Evolutionary conservation across 2,888 invertebrate genomes (phyloP).

Genomic region (Andricus quercusramuli): DNA sequence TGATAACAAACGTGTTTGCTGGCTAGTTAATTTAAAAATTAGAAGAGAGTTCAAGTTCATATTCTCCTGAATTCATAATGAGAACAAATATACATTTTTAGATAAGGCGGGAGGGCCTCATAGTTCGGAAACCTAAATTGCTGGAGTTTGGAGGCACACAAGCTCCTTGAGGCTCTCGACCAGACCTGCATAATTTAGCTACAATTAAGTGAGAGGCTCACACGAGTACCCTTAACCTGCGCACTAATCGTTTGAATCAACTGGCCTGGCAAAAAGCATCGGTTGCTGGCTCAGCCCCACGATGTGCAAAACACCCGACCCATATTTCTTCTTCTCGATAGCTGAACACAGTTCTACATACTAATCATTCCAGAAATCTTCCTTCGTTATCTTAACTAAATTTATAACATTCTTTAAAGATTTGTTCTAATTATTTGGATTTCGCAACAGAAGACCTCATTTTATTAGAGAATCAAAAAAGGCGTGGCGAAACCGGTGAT

Average conservation of each 20-base stretch:
- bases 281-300: slow-evolving; percentile 20
- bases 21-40: no score
- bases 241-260: slow-evolving; percentile 62
- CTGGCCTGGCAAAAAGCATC: slow-evolving; percentile 23
- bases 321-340: slow-evolving; percentile 24
- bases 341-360: slow-evolving; percentile 37
- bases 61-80: not conserved
- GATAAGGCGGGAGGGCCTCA: not conserved
- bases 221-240: slow-evolving; percentile 57
- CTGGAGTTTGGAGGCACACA: slow-evolving; percentile 28
- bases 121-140: slow-evolving; percentile 23
- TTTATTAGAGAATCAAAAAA: no score
- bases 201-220: slow-evolving; percentile 63
- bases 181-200: slow-evolving; percentile 65
- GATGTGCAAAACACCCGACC: slow-evolving; percentile 25
- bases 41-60: no score
- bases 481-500: no score
- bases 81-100: not conserved
- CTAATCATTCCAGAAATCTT: slow-evolving; percentile 16
- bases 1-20: no score
- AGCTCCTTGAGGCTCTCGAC: slow-evolving; percentile 45
- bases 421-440: no score
- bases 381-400: not conserved
- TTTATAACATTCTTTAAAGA: not conserved
- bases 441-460: no score